Base-by-base conservation (phyloP, 2,797 vertebrate species). In the Acanthurus lineatus region DNA sequence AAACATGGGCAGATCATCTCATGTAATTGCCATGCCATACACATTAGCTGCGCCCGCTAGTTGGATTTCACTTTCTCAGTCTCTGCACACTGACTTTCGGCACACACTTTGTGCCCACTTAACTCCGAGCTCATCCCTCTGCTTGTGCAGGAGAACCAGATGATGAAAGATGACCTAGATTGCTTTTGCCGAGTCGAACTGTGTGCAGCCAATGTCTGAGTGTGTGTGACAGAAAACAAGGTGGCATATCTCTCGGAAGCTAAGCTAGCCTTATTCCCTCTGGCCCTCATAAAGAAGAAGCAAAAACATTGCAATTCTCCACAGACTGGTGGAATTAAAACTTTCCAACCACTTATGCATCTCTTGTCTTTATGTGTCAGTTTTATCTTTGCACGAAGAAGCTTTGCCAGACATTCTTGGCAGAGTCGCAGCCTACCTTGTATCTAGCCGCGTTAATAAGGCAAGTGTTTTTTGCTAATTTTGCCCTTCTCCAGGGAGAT, bases 91-190 rank as follows among this genome's bases (percentile, higher is more conserved):
- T 10, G 44, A 78, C 69, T 84, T 74, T 60, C 59, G 66, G 64
- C 75, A 64, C 76, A 82, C 77, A 73, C 60, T 66, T 73, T 86
- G 74, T 72, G 91, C 88, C 82, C 86, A 88, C 86, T 91, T 90
- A 87, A 87, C 69, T 68, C 74, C 1, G n/a, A 78, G 83, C 89
- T 86, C 83, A 78, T 90, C 81, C 72, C 72, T 82, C 64, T 22
- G 88, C 73, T 76, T 44, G 74, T 86, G 71, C 76, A 52, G 68
- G 35, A 86, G 77, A 84, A 78, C 57, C 84, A 85, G 84, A 91
- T 90, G 91, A 93, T 92, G 88, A 91, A 92, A 90, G 87, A 90
- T 92, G 91, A 92, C 92, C 93, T 85, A 91, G 88, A 93, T 94
- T 92, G 87, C 84, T 79, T 91, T 84, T 80, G 87, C 76, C 68